Conservation (phyloP, 2,888 invertebrate genomes). For the Troilus luridus region DNA sequence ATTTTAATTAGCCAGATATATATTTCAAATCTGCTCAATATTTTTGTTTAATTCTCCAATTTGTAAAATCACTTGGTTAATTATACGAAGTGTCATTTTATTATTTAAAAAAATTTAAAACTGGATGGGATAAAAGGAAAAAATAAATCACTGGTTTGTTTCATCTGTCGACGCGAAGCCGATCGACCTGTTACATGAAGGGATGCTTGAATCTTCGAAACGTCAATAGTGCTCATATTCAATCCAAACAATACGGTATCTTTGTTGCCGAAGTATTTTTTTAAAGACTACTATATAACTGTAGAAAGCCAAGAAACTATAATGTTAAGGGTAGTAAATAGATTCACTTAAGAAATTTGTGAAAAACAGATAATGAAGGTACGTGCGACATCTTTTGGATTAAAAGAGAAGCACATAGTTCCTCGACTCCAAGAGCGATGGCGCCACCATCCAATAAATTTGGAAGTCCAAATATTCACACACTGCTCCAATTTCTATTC, state of each 20-base stretch:
- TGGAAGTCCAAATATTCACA: constrained; percentile 5
- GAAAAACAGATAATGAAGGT: background rate
- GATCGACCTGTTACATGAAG: constrained; percentile 1
- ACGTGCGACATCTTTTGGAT: background rate
- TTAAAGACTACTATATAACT: background rate
- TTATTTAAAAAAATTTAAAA: too few relatives aligned
- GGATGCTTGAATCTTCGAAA: background rate
- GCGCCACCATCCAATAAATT: background rate
- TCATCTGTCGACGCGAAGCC: background rate
- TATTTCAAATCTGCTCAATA: too few relatives aligned
- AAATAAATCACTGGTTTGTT: background rate
- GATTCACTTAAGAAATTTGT: background rate
- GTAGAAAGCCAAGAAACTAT: background rate
- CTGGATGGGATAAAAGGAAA: too few relatives aligned
- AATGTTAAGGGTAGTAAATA: background rate
- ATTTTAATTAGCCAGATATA: too few relatives aligned
- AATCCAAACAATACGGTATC: background rate
- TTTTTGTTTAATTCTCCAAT: too few relatives aligned
- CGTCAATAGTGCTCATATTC: background rate
- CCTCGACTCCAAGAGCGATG: background rate
- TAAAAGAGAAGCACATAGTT: background rate
- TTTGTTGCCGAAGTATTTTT: background rate
- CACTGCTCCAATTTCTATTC: background rate
- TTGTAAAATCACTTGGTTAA: too few relatives aligned
- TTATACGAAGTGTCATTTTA: too few relatives aligned